Conservation (phyloP, 2,888 invertebrate genomes). For the Anthophora plumipes region DNA sequence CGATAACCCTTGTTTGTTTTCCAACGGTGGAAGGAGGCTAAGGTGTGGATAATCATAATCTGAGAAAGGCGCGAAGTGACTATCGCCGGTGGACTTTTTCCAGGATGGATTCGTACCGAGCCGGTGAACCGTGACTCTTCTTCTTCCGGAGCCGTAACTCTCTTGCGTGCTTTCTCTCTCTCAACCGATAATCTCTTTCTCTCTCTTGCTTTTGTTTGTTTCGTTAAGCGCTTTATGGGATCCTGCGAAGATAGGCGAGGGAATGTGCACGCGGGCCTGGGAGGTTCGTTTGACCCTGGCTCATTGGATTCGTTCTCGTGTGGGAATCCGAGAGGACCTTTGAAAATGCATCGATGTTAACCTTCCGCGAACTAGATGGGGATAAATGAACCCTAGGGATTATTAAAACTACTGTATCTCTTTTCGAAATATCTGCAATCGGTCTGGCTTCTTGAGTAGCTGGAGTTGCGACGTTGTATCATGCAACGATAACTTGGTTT, state of each 20-base stretch:
- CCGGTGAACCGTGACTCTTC: constrained; percentile 49
- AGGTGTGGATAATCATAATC: constrained; percentile 55
- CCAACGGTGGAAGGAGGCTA: constrained; percentile 35
- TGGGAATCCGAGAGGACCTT: constrained; percentile 1
- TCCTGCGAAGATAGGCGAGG: constrained; percentile 27
- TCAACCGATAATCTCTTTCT: constrained; percentile 45
- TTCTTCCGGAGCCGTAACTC: constrained; percentile 54
- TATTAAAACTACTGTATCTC: too few relatives aligned
- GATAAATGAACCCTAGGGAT: too few relatives aligned
- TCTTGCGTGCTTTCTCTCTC: too few relatives aligned
- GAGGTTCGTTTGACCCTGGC: constrained; percentile 28
- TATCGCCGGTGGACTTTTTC: constrained; percentile 23
- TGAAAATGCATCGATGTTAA: background rate
- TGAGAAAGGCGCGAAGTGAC: constrained; percentile 45
- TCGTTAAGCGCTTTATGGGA: constrained; percentile 44
- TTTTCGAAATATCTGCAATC: too few relatives aligned
- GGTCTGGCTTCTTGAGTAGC: too few relatives aligned
- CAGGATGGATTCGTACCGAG: constrained; percentile 16
- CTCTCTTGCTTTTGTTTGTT: constrained; percentile 40
- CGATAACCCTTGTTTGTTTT: constrained; percentile 77
- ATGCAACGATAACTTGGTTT: too few relatives aligned
- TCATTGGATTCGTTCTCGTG: background rate
- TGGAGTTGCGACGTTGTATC: too few relatives aligned
- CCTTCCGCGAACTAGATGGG: too few relatives aligned
- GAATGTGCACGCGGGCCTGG: background rate